phyloP scores from a whole-genome alignment of 2,888 invertebrate species.

The Eulithis testata region DNA sequence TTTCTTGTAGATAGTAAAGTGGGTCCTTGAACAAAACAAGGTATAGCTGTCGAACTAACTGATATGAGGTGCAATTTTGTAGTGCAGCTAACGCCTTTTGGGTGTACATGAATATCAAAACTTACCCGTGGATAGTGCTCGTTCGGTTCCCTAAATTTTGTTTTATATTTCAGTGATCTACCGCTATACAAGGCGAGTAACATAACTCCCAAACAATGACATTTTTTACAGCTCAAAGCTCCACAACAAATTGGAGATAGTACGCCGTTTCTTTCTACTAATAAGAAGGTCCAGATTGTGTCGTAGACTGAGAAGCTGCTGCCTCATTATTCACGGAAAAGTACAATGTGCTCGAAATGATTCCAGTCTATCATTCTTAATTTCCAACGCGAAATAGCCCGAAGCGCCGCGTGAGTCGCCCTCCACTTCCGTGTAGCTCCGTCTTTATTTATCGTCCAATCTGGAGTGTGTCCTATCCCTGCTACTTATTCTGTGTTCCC shows the following conservation, averaged over 20 bases:
- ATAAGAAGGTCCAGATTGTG: too few species aligned
- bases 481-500: slow-evolving; percentile 18
- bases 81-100: background rate
- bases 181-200: too few species aligned
- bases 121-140: too few species aligned
- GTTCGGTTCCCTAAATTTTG: too few species aligned
- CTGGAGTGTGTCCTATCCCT: slow-evolving; percentile 24
- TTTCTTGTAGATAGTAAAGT: slow-evolving; percentile 5
- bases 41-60: background rate
- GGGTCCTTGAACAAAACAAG: slow-evolving; percentile 7
- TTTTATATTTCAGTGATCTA: too few species aligned
- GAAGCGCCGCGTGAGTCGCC: background rate
- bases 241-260: too few species aligned
- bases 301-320: too few species aligned
- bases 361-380: background rate
- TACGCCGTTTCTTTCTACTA: too few species aligned
- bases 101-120: too few species aligned
- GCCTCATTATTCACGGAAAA: too few species aligned
- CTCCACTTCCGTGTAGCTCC: slow-evolving; percentile 8
- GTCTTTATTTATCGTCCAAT: slow-evolving; percentile 29
- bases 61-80: background rate
- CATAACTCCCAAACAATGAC: too few species aligned
- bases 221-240: too few species aligned
- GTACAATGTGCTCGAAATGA: background rate
- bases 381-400: background rate